Evolutionary conservation across 2,113 vertebrate species (phyloP).

Genomic region (Okapia johnstoni): DNA sequence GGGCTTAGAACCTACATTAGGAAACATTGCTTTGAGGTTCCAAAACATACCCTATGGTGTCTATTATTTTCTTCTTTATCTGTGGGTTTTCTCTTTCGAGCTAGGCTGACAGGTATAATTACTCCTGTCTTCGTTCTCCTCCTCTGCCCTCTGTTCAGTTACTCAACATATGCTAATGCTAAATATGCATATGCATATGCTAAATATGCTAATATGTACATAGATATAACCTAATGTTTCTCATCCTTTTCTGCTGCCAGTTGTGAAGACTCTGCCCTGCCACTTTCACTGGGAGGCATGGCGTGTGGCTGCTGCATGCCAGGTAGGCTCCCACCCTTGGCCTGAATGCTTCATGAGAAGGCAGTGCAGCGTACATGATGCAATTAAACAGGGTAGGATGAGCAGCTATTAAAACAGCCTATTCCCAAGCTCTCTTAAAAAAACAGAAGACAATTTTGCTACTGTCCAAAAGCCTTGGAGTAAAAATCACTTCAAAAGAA

Average conservation of each 20-base stretch:
- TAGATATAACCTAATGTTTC: neutral
- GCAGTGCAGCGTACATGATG: neutral
- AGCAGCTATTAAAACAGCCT: neutral
- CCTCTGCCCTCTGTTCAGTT: neutral
- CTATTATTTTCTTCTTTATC: conserved; percentile 1
- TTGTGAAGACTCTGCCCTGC: neutral
- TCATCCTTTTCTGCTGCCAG: neutral
- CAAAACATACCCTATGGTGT: neutral
- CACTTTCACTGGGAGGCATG: neutral
- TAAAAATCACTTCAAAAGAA: neutral
- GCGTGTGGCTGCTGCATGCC: neutral
- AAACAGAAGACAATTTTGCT: neutral
- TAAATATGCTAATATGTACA: neutral
- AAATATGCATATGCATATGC: too few relatives aligned
- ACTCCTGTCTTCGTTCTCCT: neutral
- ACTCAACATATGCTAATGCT: neutral
- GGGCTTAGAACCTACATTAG: neutral
- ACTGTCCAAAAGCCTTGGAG: neutral
- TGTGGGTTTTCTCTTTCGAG: neutral
- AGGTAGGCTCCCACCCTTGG: neutral
- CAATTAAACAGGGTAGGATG: neutral
- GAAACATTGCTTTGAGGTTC: neutral
- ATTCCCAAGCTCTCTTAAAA: neutral
- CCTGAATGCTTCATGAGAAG: neutral
- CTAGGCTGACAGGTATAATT: neutral